Evolutionary conservation across 92 coral and sea anemone genomes (phyloP).

Genomic region (Porites divaricata): DNA sequence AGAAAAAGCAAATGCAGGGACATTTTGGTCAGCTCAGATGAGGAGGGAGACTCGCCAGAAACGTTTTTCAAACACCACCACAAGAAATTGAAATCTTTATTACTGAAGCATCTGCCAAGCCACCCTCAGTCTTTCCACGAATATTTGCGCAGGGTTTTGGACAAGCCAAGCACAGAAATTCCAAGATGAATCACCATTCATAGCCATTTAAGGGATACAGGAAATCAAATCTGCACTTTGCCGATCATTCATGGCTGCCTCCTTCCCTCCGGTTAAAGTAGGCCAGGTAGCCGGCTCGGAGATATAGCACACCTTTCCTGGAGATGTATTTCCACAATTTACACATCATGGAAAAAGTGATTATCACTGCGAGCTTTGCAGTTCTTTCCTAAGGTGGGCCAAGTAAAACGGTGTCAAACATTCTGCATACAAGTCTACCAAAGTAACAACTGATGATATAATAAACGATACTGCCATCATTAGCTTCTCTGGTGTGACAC

Average conservation of each 20-base stretch:
- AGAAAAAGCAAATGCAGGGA: background rate
- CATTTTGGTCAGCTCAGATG: conserved; percentile 13
- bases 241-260: conserved; percentile 47
- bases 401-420: conserved; percentile 25
- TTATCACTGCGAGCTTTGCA: conserved; percentile 40
- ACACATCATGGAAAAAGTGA: conserved; percentile 44
- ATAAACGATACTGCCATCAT: conserved; percentile 37
- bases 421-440: conserved; percentile 31
- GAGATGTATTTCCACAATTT: conserved; percentile 53
- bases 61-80: conserved; percentile 35
- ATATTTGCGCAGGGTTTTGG: no score
- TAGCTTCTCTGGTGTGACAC: conserved; percentile 41
- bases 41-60: conserved; percentile 14
- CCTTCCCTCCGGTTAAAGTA: conserved; percentile 54
- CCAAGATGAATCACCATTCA: no score
- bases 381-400: conserved; percentile 48
- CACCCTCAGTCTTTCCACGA: background rate
- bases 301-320: conserved; percentile 31
- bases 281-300: conserved; percentile 35
- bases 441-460: conserved; percentile 15
- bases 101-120: conserved; percentile 10
- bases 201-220: no score
- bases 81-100: conserved; percentile 37
- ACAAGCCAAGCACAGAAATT: no score
- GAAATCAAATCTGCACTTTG: no score